Evolutionary conservation across 2,888 invertebrate species (phyloP).

Genomic region (Apamea epomidion): DNA sequence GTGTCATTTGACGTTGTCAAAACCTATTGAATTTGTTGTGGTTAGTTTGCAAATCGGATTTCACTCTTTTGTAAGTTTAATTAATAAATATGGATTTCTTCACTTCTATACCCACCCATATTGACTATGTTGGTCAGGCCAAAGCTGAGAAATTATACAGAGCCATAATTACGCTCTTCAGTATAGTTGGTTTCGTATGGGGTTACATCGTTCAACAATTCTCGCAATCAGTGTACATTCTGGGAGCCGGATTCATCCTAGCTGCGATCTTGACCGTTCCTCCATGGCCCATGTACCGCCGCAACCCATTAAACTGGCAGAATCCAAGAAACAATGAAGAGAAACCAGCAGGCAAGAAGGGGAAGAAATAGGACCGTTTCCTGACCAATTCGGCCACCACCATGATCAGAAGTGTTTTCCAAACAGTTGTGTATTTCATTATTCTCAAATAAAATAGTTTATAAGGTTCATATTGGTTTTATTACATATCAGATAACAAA

Average conservation of each 20-base stretch:
- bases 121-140: conserved; percentile 97
- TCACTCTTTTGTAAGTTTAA: conserved; percentile 17
- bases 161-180: conserved; percentile 97
- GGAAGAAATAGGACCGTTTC: conserved; percentile 80
- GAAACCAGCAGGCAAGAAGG: conserved; percentile 88
- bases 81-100: conserved; percentile 85
- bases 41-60: conserved; percentile 41
- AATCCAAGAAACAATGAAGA: conserved; percentile 91
- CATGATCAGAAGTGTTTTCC: conserved; percentile 40
- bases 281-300: conserved; percentile 98
- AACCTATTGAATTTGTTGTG: conserved; percentile 58
- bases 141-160: conserved; percentile 97
- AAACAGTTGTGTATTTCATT: conserved; percentile 54
- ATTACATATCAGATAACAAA: conserved; percentile 38
- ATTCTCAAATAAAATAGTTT: conserved; percentile 72
- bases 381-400: conserved; percentile 18
- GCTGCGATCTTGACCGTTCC: conserved; percentile 97
- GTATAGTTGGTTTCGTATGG: conserved; percentile 97
- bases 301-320: conserved; percentile 97
- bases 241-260: conserved; percentile 97
- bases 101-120: conserved; percentile 87
- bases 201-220: conserved; percentile 98
- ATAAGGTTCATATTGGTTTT: conserved; percentile 66
- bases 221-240: conserved; percentile 97
- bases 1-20: conserved; percentile 64